Percentiles rank a stretch among this genome's conserved stretches.
These are phyloP conservation scores for Panurus biarmicus DNA, from an alignment of 2,113 vertebrate genomes.

Conservation along the genomic window DNA sequence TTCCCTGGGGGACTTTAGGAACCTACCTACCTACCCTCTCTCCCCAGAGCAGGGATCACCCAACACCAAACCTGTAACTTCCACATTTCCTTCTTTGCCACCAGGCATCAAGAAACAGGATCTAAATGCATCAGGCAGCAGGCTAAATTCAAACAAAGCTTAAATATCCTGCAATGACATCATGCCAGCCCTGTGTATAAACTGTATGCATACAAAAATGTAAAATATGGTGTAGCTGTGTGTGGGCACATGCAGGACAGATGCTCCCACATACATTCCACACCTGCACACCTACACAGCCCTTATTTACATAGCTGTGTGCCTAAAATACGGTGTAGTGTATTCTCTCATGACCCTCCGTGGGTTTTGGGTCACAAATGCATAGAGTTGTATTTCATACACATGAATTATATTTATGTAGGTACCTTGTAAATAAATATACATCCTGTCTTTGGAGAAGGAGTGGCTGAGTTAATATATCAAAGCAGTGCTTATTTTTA, in stretches of 20 bases:
- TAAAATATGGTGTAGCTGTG: not conserved
- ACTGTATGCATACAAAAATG: not conserved
- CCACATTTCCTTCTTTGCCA: not conserved
- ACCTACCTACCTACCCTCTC: not conserved
- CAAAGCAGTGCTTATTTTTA: not conserved
- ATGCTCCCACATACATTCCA: not conserved
- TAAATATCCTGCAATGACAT: not conserved
- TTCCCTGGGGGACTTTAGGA: not conserved
- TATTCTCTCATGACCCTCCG: not conserved
- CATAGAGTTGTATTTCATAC: not conserved
- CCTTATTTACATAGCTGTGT: not conserved
- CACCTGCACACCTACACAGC: not conserved
- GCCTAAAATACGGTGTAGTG: not conserved
- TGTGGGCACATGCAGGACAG: not conserved
- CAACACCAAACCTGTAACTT: rapidly evolving
- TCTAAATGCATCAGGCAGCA: not conserved
- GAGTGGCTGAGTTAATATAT: not conserved
- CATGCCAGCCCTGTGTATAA: not conserved
- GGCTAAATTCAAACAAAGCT: not conserved
- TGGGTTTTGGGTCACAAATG: not conserved
- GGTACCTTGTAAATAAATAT: not conserved
- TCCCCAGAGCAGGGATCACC: not conserved
- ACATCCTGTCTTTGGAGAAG: not conserved
- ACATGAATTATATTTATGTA: not conserved
- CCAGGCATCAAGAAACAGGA: not conserved